Evolutionary conservation across 92 coral and sea anemone species (phyloP).

Genomic region (Bergia puertoricense): DNA sequence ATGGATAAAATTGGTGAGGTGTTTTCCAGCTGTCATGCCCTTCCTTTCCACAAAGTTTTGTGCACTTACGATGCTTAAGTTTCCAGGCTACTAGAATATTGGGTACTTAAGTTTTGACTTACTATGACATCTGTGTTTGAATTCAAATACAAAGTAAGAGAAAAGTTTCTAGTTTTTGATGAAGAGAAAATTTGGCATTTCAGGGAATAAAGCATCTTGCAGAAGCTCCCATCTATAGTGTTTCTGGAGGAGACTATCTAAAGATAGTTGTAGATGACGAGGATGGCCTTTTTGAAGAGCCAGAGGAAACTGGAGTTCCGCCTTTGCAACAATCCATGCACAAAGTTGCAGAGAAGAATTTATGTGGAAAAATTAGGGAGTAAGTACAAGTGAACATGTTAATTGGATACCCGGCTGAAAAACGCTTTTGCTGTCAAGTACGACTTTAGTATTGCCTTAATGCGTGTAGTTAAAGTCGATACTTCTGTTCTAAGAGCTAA

Average conservation of each 20-base stretch:
- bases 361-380: not conserved
- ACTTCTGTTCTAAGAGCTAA: not conserved
- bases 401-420: not conserved
- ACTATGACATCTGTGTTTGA: too few species aligned
- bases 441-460: too few species aligned
- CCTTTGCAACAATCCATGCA: not conserved
- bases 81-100: too few species aligned
- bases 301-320: not conserved
- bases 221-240: not conserved
- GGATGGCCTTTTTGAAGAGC: not conserved
- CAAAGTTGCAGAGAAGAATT: not conserved
- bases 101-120: too few species aligned
- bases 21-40: too few species aligned
- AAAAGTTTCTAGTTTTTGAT: too few species aligned
- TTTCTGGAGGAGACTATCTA: constrained; percentile 9
- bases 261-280: not conserved
- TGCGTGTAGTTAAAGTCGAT: not conserved
- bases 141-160: too few species aligned
- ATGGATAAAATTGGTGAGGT: too few species aligned
- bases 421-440: not conserved
- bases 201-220: not conserved
- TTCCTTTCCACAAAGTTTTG: too few species aligned
- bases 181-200: not conserved
- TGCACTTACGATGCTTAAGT: too few species aligned
- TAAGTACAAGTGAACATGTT: not conserved